These are phyloP conservation scores for Globodera ellingtonae DNA, from an alignment of 1,140 invertebrate species.

Conservation along the genomic window DNA sequence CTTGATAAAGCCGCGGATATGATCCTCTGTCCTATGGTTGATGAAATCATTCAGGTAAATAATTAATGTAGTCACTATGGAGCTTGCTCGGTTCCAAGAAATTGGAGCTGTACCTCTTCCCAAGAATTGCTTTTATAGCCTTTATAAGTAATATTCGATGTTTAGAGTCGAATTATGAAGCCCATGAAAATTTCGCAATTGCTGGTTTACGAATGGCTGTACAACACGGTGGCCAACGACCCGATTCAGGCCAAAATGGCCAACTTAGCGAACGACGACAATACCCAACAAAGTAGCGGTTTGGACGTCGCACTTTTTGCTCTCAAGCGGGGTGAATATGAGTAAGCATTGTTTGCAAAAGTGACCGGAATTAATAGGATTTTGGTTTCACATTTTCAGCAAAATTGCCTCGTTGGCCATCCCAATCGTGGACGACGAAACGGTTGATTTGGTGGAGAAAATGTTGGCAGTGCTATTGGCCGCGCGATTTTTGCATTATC, in stretches of 20 bases:
- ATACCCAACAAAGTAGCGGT: background rate
- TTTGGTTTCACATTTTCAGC: background rate
- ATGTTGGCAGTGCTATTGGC: constrained; percentile 12
- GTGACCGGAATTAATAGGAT: background rate
- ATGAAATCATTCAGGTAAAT: constrained; percentile 4
- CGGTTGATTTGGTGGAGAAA: background rate
- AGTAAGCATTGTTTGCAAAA: background rate
- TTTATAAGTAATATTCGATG: background rate
- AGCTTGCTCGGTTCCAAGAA: too few species aligned
- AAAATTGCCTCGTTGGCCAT: constrained; percentile 6
- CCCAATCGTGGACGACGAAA: background rate
- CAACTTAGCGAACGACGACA: background rate
- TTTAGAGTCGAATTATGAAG: background rate
- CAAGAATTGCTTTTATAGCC: too few species aligned
- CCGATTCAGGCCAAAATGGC: background rate
- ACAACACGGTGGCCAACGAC: constrained; percentile 15
- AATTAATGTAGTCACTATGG: too few species aligned
- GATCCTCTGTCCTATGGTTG: background rate
- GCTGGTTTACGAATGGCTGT: constrained; percentile 4
- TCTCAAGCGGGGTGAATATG: constrained; percentile 5
- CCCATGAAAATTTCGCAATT: constrained; percentile 24
- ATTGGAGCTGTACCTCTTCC: too few species aligned
- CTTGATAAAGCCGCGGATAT: constrained; percentile 11
- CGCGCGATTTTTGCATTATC: constrained; percentile 18
- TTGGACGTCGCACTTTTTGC: constrained; percentile 8